Conservation (phyloP, 2,888 invertebrate genomes). For the Cartodere bifasciata region DNA sequence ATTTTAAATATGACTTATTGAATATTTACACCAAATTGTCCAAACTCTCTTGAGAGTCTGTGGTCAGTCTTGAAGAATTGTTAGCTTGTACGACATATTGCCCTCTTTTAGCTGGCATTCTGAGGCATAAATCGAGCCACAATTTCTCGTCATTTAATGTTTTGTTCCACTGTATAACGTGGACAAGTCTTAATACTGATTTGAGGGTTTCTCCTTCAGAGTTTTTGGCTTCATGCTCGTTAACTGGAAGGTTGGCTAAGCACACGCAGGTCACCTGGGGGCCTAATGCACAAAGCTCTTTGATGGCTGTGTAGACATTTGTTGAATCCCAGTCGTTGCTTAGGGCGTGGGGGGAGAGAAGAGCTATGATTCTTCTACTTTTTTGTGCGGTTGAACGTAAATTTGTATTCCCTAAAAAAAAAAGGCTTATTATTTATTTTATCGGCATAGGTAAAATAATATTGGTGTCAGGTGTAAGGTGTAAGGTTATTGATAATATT, state of each 20-base stretch:
- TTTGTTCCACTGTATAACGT: conserved; percentile 39
- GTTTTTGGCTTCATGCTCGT: conserved; percentile 29
- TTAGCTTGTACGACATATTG: conserved; percentile 13
- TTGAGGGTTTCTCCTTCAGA: conserved; percentile 39
- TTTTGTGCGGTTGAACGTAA: conserved; percentile 40
- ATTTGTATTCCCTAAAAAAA: conserved; percentile 44
- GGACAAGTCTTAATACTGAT: conserved; percentile 36
- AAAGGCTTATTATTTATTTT: conserved; percentile 7
- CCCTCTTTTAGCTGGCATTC: conserved; percentile 42
- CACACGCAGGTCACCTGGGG: conserved; percentile 31
- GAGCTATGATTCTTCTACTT: conserved; percentile 36
- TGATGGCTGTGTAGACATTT: conserved; percentile 33
- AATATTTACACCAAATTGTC: conserved; percentile 28
- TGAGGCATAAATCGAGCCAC: conserved; percentile 51
- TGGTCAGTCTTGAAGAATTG: conserved; percentile 26
- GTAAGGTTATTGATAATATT: too few species aligned
- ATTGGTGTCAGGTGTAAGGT: too few species aligned
- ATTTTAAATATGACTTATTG: too few species aligned
- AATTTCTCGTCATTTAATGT: conserved; percentile 35
- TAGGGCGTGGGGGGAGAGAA: conserved; percentile 37
- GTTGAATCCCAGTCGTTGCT: conserved; percentile 37
- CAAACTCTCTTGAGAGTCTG: conserved; percentile 24
- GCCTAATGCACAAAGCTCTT: conserved; percentile 33
- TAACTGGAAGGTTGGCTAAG: conserved; percentile 34
- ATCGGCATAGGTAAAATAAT: conserved; percentile 1